Percentiles rank a stretch among this genome's conserved stretches.
Evolutionary conservation across 2,113 vertebrate species (phyloP).

Genomic region (Nesoenas mayeri): DNA sequence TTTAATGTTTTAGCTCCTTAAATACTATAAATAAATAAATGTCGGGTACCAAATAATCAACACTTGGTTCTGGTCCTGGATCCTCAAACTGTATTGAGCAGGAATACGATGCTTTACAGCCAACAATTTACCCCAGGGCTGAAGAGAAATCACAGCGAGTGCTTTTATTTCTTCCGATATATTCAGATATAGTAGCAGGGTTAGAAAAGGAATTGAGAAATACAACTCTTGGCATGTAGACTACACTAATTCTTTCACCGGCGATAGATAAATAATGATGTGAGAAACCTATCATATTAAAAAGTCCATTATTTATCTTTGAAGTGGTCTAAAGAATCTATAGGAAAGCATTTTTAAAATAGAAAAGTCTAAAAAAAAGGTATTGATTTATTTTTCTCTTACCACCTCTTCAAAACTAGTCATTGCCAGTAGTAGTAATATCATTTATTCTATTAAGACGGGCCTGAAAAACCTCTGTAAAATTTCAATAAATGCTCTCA

Average conservation of each 20-base stretch:
- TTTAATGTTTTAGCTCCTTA: background rate
- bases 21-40: background rate
- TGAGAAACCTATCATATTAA: background rate
- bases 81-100: background rate
- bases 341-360: background rate
- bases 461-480: background rate
- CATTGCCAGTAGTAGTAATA: background rate
- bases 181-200: background rate
- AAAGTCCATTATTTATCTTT: background rate
- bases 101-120: background rate
- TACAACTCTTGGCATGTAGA: background rate
- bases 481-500: background rate
- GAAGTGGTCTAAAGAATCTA: background rate
- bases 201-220: background rate
- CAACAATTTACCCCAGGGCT: background rate
- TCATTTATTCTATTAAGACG: background rate
- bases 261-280: background rate
- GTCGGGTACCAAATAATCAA: background rate
- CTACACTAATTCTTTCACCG: background rate
- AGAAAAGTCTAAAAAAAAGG: background rate
- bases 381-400: background rate
- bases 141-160: background rate
- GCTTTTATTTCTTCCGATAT: background rate
- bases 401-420: background rate
- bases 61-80: accelerated